phyloP scores from a whole-genome alignment of 2,888 invertebrate species.

The Xestia c-nigrum region DNA sequence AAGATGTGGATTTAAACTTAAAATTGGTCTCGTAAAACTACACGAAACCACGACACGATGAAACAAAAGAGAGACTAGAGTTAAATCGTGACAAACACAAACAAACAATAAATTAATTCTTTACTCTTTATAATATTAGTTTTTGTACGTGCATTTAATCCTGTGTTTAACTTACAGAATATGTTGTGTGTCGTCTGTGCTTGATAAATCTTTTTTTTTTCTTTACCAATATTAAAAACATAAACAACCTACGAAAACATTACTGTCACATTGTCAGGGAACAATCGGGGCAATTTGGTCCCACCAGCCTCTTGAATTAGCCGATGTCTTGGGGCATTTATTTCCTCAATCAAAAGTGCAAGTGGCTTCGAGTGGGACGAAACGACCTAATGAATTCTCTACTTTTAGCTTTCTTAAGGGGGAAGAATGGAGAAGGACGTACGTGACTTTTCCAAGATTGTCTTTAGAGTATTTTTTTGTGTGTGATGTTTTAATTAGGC shows the following conservation, averaged over 20 bases:
- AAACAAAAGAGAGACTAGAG: no score
- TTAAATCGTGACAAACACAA: no score
- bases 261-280: constrained; percentile 74
- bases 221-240: constrained; percentile 56
- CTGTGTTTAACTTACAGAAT: neutral
- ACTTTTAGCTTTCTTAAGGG: constrained; percentile 76
- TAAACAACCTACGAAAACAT: constrained; percentile 70
- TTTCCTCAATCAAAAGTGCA: constrained; percentile 88
- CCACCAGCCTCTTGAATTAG: constrained; percentile 83
- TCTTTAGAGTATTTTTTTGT: constrained; percentile 23
- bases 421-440: constrained; percentile 52
- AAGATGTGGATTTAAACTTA: no score
- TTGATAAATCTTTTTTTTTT: neutral
- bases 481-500: constrained; percentile 30
- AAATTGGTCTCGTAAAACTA: no score
- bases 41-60: no score
- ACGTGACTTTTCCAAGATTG: constrained; percentile 72
- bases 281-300: constrained; percentile 82
- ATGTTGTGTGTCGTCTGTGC: neutral
- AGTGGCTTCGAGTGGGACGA: constrained; percentile 84
- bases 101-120: no score
- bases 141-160: no score
- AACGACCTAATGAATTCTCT: constrained; percentile 88
- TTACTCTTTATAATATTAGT: no score
- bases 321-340: constrained; percentile 84